These are phyloP conservation scores for Podarcis raffonei DNA, from an alignment of 2,113 vertebrate species.

Conservation along the genomic window DNA sequence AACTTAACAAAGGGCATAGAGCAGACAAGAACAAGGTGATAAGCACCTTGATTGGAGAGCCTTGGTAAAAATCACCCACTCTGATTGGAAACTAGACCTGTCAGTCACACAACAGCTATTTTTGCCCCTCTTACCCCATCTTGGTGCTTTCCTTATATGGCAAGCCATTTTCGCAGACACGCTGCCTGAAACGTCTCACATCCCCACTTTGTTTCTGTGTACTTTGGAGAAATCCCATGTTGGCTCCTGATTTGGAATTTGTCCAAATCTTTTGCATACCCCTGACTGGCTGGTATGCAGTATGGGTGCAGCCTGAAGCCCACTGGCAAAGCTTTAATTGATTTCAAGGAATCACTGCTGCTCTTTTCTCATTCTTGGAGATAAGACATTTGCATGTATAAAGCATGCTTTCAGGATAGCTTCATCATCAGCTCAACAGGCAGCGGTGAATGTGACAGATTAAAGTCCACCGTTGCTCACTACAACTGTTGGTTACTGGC, in stretches of 20 bases:
- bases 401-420: constrained; percentile 61
- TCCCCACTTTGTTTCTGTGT: too few species aligned
- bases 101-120: too few species aligned
- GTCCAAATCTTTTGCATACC: constrained; percentile 38
- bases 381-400: constrained; percentile 46
- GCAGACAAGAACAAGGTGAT: too few species aligned
- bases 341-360: background rate
- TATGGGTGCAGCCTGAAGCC: constrained; percentile 38
- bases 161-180: too few species aligned
- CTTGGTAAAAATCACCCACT: too few species aligned
- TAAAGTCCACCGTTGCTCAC: constrained; percentile 64
- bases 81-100: too few species aligned
- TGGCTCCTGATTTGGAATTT: background rate
- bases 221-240: too few species aligned
- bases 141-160: too few species aligned
- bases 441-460: constrained; percentile 60
- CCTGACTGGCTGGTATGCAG: constrained; percentile 25
- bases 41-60: too few species aligned
- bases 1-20: too few species aligned
- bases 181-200: too few species aligned
- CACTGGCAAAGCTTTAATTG: background rate
- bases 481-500: constrained; percentile 67
- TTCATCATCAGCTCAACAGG: constrained; percentile 55
- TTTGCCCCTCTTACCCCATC: too few species aligned
- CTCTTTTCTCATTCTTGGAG: constrained; percentile 40